Conservation (phyloP, 1,140 invertebrate genomes). For the Monochamus saltuarius region DNA sequence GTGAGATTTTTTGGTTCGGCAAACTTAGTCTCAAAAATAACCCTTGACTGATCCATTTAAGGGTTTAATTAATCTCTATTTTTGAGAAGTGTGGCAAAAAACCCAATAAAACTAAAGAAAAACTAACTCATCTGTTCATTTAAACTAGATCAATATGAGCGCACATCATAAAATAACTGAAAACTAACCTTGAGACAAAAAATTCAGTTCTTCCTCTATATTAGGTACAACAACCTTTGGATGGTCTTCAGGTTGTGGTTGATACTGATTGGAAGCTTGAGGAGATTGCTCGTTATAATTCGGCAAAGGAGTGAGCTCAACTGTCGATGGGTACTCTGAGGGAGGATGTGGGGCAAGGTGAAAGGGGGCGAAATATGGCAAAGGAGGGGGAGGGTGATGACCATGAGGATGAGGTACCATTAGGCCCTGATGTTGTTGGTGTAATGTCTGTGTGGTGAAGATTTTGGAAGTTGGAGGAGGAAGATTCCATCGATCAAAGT, state of each 20-base stretch:
- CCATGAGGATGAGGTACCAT: conserved; percentile 58
- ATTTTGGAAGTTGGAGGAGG: conserved; percentile 66
- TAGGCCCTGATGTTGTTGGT: conserved; percentile 59
- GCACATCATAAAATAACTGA: no score
- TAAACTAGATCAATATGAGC: no score
- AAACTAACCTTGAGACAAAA: conserved; percentile 63
- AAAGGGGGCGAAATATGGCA: conserved; percentile 70
- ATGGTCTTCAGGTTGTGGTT: conserved; percentile 60
- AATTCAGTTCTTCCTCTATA: conserved; percentile 81
- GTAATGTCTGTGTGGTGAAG: conserved; percentile 62
- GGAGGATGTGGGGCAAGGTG: conserved; percentile 62
- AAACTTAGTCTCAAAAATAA: no score
- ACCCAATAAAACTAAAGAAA: no score
- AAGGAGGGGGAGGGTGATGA: conserved; percentile 57
- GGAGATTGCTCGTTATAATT: conserved; percentile 56
- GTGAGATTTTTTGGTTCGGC: no score
- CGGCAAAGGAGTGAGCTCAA: conserved; percentile 63
- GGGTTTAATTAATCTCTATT: no score
- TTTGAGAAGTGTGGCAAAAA: no score
- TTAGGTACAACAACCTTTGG: conserved; percentile 81
- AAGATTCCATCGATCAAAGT: conserved; percentile 73
- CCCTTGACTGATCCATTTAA: no score
- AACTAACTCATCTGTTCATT: no score
- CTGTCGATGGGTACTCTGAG: conserved; percentile 59
- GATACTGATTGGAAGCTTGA: conserved; percentile 27